Percentiles rank a stretch among this genome's conserved stretches.
Evolutionary conservation across 1,140 invertebrate genomes (phyloP).

Genomic region (Antheraea pernyi): DNA sequence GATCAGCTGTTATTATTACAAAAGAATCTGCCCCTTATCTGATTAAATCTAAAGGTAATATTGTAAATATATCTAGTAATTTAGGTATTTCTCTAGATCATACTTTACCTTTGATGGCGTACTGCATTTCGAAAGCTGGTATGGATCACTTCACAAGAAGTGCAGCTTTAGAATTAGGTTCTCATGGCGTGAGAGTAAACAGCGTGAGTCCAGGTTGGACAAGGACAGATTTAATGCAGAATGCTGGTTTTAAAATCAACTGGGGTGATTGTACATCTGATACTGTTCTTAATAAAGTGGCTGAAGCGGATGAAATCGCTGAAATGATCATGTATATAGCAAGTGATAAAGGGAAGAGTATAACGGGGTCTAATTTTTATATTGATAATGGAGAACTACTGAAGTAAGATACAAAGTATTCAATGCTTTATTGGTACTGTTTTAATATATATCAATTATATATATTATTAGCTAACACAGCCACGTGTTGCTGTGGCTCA

Average conservation of each 20-base stretch:
- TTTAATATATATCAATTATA: no score
- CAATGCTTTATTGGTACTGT: no score
- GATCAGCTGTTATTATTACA: slow-evolving; percentile 22
- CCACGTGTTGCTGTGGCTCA: no score
- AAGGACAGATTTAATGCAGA: slow-evolving; percentile 20
- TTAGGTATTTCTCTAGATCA: background rate
- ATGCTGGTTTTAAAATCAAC: background rate
- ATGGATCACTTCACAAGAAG: slow-evolving; percentile 87
- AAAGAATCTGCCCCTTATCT: slow-evolving; percentile 21
- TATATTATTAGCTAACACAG: no score
- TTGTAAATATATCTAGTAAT: slow-evolving; percentile 86
- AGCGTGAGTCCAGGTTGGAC: slow-evolving; percentile 82
- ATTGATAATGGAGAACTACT: slow-evolving; percentile 85
- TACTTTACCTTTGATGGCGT: slow-evolving; percentile 16
- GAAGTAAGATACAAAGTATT: no score
- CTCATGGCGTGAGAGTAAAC: slow-evolving; percentile 41
- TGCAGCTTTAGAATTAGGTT: slow-evolving; percentile 82
- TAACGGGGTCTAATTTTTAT: slow-evolving; percentile 85
- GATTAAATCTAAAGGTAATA: slow-evolving; percentile 80
- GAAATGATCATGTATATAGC: slow-evolving; percentile 82
- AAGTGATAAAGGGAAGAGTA: slow-evolving; percentile 10
- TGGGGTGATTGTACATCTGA: background rate
- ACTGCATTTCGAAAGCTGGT: slow-evolving; percentile 67
- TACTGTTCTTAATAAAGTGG: slow-evolving; percentile 15
- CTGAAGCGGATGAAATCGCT: slow-evolving; percentile 83